Percentiles rank a stretch among this genome's conserved stretches.
These are phyloP conservation scores for Octomys mimax DNA, from an alignment of 2,797 vertebrate species.

Conservation along the genomic window DNA sequence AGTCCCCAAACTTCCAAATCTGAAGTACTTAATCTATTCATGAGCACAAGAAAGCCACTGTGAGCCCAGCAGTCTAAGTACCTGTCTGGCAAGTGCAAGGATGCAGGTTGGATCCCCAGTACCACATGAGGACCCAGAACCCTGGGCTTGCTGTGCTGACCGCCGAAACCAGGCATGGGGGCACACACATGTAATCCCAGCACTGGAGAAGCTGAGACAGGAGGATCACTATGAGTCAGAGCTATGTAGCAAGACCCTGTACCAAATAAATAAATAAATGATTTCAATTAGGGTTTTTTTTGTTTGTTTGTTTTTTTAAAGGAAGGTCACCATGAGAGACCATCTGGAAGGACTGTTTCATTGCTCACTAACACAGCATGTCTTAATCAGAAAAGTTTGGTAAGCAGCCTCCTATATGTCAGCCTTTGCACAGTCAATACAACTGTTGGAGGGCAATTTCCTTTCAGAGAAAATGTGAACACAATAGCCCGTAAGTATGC, in stretches of 20 bases:
- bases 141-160: no score
- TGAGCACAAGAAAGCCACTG: not conserved
- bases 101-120: no score
- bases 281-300: no score
- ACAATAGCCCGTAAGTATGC: not conserved
- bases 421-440: not conserved
- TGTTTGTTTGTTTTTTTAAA: no score
- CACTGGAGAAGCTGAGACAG: no score
- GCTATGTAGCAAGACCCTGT: no score
- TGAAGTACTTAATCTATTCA: not conserved
- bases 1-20: not conserved
- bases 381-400: not conserved
- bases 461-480: not conserved
- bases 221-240: no score
- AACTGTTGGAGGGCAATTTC: not conserved
- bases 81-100: no score
- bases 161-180: no score
- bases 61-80: not conserved
- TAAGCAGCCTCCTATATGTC: not conserved
- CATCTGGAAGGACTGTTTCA: not conserved
- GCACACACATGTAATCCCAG: no score
- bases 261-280: no score
- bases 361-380: not conserved
- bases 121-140: no score
- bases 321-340: not conserved